phyloP scores from a whole-genome alignment of 2,888 invertebrate genomes.

The Mechanitis messenoides region DNA sequence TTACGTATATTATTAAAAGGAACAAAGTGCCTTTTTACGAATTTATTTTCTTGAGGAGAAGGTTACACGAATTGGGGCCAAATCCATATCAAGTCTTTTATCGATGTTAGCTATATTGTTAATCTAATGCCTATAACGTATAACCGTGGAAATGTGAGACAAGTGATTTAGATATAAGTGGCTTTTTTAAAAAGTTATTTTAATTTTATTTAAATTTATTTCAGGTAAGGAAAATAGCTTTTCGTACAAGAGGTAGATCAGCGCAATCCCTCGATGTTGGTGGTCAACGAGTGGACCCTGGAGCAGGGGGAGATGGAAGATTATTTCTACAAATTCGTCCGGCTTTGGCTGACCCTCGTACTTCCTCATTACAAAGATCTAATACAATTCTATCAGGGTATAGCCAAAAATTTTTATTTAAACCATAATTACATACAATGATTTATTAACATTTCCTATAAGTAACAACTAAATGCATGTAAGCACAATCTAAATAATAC shows the following conservation, averaged over 20 bases:
- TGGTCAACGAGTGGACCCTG: conserved; percentile 45
- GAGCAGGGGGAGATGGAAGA: conserved; percentile 58
- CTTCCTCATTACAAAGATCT: conserved; percentile 58
- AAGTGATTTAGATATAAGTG: conserved; percentile 10
- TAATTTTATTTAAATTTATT: conserved; percentile 16
- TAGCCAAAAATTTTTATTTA: conserved; percentile 17
- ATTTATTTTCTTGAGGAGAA: conserved; percentile 54
- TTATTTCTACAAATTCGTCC: conserved; percentile 68
- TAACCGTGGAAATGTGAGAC: conserved; percentile 68
- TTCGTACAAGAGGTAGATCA: conserved; percentile 68
- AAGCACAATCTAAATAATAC: not conserved
- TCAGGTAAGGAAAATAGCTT: conserved; percentile 67
- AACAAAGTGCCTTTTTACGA: conserved; percentile 65
- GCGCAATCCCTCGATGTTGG: conserved; percentile 67
- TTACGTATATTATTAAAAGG: conserved; percentile 46
- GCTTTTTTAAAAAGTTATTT: conserved; percentile 8
- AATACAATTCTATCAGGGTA: conserved; percentile 71
- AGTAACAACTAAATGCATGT: too few species aligned
- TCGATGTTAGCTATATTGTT: conserved; percentile 37
- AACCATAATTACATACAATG: not conserved
- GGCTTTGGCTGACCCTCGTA: conserved; percentile 61
- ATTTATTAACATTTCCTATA: too few species aligned
- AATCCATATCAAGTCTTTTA: conserved; percentile 35
- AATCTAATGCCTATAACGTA: conserved; percentile 65
- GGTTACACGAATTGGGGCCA: conserved; percentile 53